Base-by-base conservation (phyloP, 1,140 invertebrate genomes). In the Neocloeon triangulifer region DNA sequence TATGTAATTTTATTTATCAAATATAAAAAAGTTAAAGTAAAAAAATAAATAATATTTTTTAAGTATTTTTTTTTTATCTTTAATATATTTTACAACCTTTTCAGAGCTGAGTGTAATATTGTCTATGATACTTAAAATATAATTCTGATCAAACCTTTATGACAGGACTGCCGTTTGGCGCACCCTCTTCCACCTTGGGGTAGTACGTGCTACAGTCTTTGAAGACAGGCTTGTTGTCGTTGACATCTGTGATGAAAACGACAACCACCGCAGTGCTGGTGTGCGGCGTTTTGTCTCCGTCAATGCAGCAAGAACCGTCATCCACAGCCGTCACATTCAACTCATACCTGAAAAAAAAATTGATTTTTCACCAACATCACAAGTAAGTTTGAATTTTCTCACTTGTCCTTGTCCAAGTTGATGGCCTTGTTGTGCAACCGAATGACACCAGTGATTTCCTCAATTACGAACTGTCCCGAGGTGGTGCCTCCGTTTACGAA, bases 231-330 rank as follows among this genome's bases (percentile, higher is more conserved):
- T 89, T 91, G 47, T 91, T 91, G 41, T 92, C 85, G 47, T 92
- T 94, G 1, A 92, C 85, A 46, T 94, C 88, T 1, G 86, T 92
- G 26, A 94, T 91, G 44, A 91, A 91, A 0, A 94, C 86, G 2
- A 92, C 86, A 2, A 92, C 85, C 0, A 92, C 80, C n/a, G 85
- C 86, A 0, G 85, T 91, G 14, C 77, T 82, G 0, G 84, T 91
- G 45, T 92, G 85, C 36, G 82, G 78, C 0, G 75, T 84, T 0
- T 64, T 55, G 31, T 75, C 73, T 0, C 84, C 84, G 39, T 84
- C 78, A 2, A 72, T 70, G 47, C 86, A 94, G 49, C 86, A 94
- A 2, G 78, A 74, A 1, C 86, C 86, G 49, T 92, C 85, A 48
- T 94, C 86, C 54, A 84, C 71, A 4, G 86, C 86, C 0, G 85